A percentile compares a stretch with the other conserved stretches of the same genome.
phyloP scores from a whole-genome alignment of 2,113 vertebrate species.

The Vidua macroura region DNA sequence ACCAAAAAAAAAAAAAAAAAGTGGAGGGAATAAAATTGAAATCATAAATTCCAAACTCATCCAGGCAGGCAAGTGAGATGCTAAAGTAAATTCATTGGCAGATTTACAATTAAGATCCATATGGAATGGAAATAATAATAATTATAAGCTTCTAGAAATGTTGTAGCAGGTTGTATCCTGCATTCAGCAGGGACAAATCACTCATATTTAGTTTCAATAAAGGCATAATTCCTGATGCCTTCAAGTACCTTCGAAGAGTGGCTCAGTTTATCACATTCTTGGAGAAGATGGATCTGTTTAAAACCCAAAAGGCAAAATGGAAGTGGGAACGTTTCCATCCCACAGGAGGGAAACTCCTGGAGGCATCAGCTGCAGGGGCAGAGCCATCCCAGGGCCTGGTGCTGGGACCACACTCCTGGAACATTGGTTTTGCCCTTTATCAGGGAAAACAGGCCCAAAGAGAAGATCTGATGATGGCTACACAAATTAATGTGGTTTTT shows the following conservation, averaged over 20 bases:
- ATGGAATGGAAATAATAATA: conserved; percentile 48
- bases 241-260: neutral
- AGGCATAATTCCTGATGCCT: neutral
- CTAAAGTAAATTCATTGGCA: conserved; percentile 59
- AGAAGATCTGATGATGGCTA: neutral
- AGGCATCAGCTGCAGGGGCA: neutral
- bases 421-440: fast-evolving
- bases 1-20: neutral
- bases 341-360: neutral
- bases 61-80: neutral
- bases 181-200: conserved; percentile 30
- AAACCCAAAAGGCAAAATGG: neutral
- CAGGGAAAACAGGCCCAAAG: neutral
- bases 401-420: fast-evolving
- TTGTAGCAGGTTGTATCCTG: neutral
- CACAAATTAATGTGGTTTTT: fast-evolving
- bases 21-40: conserved; percentile 64
- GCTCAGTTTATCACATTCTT: neutral
- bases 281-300: neutral
- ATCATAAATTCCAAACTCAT: conserved; percentile 66
- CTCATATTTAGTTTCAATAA: conserved; percentile 32
- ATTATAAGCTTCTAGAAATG: conserved; percentile 36
- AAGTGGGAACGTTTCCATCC: fast-evolving
- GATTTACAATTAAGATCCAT: conserved; percentile 71
- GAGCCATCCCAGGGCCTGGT: fast-evolving